These are phyloP conservation scores for Haplotaxodon microlepis DNA, from an alignment of 2,113 vertebrate genomes.

Conservation along the genomic window DNA sequence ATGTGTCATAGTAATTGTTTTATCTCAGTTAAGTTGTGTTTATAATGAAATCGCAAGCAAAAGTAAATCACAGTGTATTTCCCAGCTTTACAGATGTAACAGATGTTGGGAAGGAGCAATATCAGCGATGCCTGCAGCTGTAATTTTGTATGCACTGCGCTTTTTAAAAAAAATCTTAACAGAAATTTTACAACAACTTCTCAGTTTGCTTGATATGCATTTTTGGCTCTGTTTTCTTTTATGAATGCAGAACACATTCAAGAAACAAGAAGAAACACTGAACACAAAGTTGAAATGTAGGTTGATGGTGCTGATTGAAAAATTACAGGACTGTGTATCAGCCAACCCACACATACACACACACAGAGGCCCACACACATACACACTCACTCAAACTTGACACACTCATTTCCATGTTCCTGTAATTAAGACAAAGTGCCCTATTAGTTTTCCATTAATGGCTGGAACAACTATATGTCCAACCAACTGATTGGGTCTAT, in stretches of 20 bases:
- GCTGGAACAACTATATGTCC: constrained; percentile 7
- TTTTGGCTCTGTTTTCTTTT: not conserved
- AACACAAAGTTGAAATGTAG: not conserved
- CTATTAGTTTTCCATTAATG: constrained; percentile 26
- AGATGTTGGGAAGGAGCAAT: not conserved
- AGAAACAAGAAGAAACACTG: not conserved
- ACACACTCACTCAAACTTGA: not conserved
- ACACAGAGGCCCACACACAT: not conserved
- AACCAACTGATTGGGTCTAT: constrained; percentile 27
- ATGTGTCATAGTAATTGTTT: not conserved
- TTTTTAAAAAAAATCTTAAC: accelerated
- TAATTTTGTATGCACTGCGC: not conserved
- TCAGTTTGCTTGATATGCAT: not conserved
- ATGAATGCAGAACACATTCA: not conserved
- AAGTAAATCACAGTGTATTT: accelerated
- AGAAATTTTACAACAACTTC: not conserved
- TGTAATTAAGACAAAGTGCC: constrained; percentile 18
- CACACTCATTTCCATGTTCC: not conserved
- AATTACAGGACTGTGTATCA: not conserved
- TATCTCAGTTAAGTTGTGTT: not conserved
- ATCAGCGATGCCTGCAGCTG: not conserved
- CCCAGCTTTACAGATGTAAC: not conserved
- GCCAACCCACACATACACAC: not conserved
- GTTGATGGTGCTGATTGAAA: not conserved
- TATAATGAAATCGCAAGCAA: not conserved